A percentile compares a stretch with the other conserved stretches of the same genome.
Evolutionary conservation across 2,797 vertebrate species (phyloP).

Genomic region (Numenius phaeopus): DNA sequence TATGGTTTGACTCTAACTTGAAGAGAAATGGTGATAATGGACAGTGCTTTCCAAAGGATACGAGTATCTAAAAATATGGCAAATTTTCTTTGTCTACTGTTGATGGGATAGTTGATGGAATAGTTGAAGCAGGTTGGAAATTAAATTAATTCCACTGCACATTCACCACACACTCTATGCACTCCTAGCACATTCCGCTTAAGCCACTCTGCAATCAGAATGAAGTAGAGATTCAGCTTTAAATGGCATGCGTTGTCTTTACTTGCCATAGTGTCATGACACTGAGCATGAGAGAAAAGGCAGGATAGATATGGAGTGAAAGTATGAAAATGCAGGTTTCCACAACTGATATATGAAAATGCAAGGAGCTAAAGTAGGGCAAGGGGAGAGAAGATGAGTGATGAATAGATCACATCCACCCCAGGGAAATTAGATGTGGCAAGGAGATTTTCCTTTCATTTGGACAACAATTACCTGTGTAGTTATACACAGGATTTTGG

Average conservation of each 20-base stretch:
- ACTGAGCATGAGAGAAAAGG: background rate
- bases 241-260: background rate
- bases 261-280: background rate
- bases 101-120: background rate
- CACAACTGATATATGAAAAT: background rate
- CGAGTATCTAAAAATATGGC: background rate
- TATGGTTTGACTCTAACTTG: background rate
- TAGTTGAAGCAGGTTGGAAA: background rate
- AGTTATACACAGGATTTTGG: background rate
- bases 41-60: background rate
- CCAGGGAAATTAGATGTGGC: background rate
- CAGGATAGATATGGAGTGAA: background rate
- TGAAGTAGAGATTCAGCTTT: background rate
- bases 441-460: background rate
- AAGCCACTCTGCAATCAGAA: background rate
- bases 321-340: background rate
- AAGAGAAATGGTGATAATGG: background rate
- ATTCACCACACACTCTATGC: background rate
- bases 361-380: background rate
- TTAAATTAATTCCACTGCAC: background rate
- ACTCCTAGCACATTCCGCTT: background rate
- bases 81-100: background rate
- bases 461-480: background rate
- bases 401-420: rapidly evolving
- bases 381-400: background rate